These are phyloP conservation scores for Epizoanthus ramosus DNA, from an alignment of 92 coral and sea anemone species.

Conservation along the genomic window DNA sequence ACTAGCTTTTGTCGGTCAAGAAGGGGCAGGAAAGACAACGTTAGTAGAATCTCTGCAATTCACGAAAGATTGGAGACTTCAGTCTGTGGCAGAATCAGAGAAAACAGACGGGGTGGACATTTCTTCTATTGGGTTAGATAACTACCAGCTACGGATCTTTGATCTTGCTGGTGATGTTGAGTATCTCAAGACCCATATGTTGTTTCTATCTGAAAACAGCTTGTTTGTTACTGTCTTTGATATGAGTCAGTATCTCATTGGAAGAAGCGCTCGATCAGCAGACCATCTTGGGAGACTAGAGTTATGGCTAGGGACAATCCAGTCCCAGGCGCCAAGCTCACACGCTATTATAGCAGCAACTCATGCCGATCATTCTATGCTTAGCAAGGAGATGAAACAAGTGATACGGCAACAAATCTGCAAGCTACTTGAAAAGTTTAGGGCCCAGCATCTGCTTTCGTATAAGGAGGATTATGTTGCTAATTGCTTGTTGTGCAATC, in stretches of 20 bases:
- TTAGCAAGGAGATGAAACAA: constrained; percentile 26
- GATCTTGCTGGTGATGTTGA: constrained; percentile 60
- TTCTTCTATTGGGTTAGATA: not conserved
- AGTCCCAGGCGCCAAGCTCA: constrained; percentile 35
- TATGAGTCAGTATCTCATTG: constrained; percentile 32
- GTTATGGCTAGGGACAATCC: constrained; percentile 49
- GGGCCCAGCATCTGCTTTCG: constrained; percentile 12
- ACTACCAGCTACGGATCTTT: constrained; percentile 14
- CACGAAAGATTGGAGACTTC: constrained; percentile 4
- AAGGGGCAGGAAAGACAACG: constrained; percentile 46
- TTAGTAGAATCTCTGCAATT: constrained; percentile 19
- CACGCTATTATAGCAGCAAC: constrained; percentile 45
- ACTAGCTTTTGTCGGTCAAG: constrained; percentile 43
- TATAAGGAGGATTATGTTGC: constrained; percentile 5
- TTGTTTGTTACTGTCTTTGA: constrained; percentile 41
- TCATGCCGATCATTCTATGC: constrained; percentile 40
- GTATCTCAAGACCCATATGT: constrained; percentile 46
- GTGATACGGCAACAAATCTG: constrained; percentile 6
- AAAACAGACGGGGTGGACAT: constrained; percentile 35
- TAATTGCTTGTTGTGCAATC: constrained; percentile 15
- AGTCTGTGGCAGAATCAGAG: constrained; percentile 1
- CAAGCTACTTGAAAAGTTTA: constrained; percentile 19
- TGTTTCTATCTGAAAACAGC: constrained; percentile 37
- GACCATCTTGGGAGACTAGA: constrained; percentile 50
- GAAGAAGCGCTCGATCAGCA: constrained; percentile 35